These are phyloP conservation scores for Eleutherodactylus coqui DNA, from an alignment of 2,797 vertebrate species.

Conservation along the genomic window DNA sequence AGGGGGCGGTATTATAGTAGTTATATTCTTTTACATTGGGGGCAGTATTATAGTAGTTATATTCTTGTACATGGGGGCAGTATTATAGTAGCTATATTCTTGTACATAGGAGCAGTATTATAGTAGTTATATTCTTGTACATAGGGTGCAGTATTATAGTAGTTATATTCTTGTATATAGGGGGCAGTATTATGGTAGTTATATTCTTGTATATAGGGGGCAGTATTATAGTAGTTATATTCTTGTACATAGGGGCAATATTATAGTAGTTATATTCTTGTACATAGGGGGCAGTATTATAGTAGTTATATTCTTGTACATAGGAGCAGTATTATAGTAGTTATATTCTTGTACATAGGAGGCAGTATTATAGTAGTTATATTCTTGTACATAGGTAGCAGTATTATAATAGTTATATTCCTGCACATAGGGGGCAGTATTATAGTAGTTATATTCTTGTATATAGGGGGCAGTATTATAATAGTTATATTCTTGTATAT, in stretches of 20 bases:
- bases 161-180: neutral
- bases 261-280: slow-evolving; percentile 6
- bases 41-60: no score
- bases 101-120: no score
- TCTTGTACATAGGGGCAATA: no score
- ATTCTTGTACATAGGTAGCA: neutral
- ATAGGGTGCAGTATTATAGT: no score
- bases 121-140: slow-evolving; percentile 1
- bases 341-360: neutral
- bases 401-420: neutral
- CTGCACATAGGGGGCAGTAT: neutral
- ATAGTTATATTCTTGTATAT: neutral
- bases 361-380: neutral
- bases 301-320: slow-evolving; percentile 1
- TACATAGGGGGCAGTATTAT: neutral
- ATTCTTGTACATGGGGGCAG: no score
- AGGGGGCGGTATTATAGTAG: no score
- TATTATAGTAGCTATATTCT: no score
- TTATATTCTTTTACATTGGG: no score
- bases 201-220: neutral
- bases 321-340: neutral
- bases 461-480: neutral
- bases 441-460: neutral
- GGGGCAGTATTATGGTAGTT: neutral
- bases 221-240: neutral